These are phyloP conservation scores for Madoqua kirkii DNA, from an alignment of 2,113 vertebrate species.

Conservation along the genomic window DNA sequence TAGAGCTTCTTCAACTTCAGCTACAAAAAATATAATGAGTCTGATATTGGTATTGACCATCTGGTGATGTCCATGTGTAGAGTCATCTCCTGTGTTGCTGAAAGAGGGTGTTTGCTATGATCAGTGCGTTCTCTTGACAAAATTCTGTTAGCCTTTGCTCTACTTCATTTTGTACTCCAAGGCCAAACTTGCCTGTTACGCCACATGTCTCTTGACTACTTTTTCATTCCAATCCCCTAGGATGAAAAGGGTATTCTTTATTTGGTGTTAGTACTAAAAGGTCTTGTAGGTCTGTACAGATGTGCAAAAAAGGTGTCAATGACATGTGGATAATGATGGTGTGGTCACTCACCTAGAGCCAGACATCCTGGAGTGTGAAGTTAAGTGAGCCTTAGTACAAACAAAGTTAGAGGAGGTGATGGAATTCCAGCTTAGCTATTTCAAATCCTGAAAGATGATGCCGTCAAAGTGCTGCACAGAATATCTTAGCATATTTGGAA, in stretches of 20 bases:
- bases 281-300: background rate
- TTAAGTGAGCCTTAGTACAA: background rate
- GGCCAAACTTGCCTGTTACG: background rate
- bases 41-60: background rate
- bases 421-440: background rate
- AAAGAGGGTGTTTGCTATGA: background rate
- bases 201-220: background rate
- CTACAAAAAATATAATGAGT: background rate
- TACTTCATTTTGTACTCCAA: background rate
- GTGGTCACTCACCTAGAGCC: background rate
- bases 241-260: background rate
- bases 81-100: background rate
- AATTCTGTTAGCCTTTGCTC: background rate
- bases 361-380: background rate
- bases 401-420: background rate
- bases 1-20: background rate
- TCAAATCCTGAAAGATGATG: background rate
- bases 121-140: background rate
- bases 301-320: background rate
- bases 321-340: background rate
- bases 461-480: background rate
- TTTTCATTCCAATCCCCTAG: background rate
- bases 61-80: background rate
- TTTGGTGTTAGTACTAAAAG: background rate
- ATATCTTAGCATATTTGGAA: background rate